Conservation (phyloP, 2,888 invertebrate species). For the Andrena flavipes region DNA sequence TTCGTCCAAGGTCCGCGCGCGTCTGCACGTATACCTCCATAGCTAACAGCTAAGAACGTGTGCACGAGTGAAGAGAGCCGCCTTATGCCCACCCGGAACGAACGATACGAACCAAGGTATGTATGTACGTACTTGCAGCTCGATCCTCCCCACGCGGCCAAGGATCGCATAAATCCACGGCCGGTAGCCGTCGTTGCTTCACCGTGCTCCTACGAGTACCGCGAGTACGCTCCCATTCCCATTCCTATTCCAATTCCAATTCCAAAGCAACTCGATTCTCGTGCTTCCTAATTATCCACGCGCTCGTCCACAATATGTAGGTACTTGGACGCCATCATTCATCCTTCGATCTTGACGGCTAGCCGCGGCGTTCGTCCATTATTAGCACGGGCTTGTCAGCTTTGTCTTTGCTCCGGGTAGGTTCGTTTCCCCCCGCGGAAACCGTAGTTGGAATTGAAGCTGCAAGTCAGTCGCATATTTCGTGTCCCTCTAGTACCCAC, state of each 20-base stretch:
- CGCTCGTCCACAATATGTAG: no score
- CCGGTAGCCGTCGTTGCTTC: conserved; percentile 42
- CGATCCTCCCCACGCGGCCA: conserved; percentile 58
- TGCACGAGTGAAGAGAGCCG: conserved; percentile 1
- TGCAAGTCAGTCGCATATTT: conserved; percentile 30
- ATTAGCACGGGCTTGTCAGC: no score
- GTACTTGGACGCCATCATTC: no score
- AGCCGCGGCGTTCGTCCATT: no score
- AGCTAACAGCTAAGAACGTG: no score
- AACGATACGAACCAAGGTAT: not conserved
- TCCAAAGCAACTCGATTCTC: no score
- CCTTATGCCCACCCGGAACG: not conserved
- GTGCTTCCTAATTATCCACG: no score
- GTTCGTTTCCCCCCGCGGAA: not conserved
- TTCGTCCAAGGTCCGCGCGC: conserved; percentile 47
- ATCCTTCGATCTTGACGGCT: no score
- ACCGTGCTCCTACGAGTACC: no score
- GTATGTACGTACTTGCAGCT: conserved; percentile 1
- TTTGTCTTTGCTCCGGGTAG: no score
- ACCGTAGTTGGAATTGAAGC: conserved; percentile 10
- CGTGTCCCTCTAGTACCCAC: conserved; percentile 33
- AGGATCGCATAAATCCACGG: conserved; percentile 73
- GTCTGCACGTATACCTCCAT: not conserved
- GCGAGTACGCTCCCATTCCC: no score
- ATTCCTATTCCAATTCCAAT: no score